A percentile compares a stretch with the other conserved stretches of the same genome.
These are phyloP conservation scores for Caradrina kadenii DNA, from an alignment of 2,888 invertebrate genomes.

Conservation along the genomic window DNA sequence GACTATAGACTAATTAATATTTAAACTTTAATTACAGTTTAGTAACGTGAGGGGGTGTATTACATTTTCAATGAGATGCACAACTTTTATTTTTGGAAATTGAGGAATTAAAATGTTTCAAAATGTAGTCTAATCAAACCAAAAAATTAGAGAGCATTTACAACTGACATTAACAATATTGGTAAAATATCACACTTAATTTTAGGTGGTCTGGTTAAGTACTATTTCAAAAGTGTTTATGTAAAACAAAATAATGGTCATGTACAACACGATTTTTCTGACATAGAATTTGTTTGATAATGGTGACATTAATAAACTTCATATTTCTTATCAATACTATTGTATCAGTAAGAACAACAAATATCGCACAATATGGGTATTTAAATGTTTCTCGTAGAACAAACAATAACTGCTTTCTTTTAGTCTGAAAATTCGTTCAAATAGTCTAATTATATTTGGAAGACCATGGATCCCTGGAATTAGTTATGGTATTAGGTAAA, in stretches of 20 bases:
- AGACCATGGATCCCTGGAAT: conserved; percentile 76
- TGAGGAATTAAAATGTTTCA: conserved; percentile 52
- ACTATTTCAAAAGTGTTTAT: conserved; percentile 78
- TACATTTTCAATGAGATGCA: conserved; percentile 62
- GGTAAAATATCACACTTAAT: conserved; percentile 87
- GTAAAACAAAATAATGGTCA: conserved; percentile 82
- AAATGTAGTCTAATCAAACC: conserved; percentile 54
- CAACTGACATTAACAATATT: conserved; percentile 71
- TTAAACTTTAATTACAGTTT: conserved; percentile 63
- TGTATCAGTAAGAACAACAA: conserved; percentile 34
- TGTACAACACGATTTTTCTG: conserved; percentile 66
- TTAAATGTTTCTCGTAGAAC: conserved; percentile 25
- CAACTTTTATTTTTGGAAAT: conserved; percentile 45
- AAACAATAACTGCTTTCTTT: conserved; percentile 34
- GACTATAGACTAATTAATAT: conserved; percentile 67
- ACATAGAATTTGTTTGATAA: conserved; percentile 21
- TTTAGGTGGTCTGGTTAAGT: conserved; percentile 88
- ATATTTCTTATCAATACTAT: conserved; percentile 25
- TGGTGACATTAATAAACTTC: conserved; percentile 15
- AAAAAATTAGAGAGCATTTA: conserved; percentile 83
- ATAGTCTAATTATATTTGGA: conserved; percentile 76
- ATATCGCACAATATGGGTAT: conserved; percentile 26
- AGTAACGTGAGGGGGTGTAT: conserved; percentile 63
- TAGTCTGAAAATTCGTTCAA: conserved; percentile 61
- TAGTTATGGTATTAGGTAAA: conserved; percentile 63